Percentiles rank a stretch among this genome's conserved stretches.
These are phyloP conservation scores for Dorcus parallelipipedus DNA, from an alignment of 2,888 invertebrate genomes.

Conservation along the genomic window DNA sequence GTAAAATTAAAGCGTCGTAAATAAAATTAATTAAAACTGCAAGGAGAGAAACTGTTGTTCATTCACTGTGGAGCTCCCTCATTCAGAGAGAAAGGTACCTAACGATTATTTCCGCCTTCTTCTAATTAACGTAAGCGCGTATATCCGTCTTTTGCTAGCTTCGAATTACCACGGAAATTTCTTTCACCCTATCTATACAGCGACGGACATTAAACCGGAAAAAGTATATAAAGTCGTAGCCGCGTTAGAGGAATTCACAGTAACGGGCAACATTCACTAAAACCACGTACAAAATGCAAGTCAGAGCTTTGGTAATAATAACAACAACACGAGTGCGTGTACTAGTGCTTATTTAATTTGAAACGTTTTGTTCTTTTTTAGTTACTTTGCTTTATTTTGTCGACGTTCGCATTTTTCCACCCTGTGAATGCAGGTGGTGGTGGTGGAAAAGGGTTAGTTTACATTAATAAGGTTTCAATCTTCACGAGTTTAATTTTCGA, in stretches of 20 bases:
- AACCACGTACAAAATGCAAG: constrained; percentile 20
- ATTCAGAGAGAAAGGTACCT: background rate
- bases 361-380: constrained; percentile 15
- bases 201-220: background rate
- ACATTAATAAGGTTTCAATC: background rate
- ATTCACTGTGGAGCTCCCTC: background rate
- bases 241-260: constrained; percentile 4
- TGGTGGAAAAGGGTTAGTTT: constrained; percentile 26
- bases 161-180: background rate
- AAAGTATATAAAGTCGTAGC: constrained; percentile 12
- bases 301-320: constrained; percentile 21
- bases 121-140: background rate
- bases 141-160: background rate
- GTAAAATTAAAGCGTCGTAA: too few species aligned
- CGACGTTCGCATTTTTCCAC: constrained; percentile 20
- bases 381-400: constrained; percentile 26
- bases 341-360: background rate
- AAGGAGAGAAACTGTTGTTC: background rate
- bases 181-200: background rate
- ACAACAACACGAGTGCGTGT: background rate
- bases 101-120: background rate
- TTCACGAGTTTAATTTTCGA: background rate
- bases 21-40: too few species aligned
- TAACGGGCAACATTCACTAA: constrained; percentile 7
- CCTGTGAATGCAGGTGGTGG: constrained; percentile 31